phyloP scores from a whole-genome alignment of 92 coral and sea anemone species.

The Plumapathes pennacea region DNA sequence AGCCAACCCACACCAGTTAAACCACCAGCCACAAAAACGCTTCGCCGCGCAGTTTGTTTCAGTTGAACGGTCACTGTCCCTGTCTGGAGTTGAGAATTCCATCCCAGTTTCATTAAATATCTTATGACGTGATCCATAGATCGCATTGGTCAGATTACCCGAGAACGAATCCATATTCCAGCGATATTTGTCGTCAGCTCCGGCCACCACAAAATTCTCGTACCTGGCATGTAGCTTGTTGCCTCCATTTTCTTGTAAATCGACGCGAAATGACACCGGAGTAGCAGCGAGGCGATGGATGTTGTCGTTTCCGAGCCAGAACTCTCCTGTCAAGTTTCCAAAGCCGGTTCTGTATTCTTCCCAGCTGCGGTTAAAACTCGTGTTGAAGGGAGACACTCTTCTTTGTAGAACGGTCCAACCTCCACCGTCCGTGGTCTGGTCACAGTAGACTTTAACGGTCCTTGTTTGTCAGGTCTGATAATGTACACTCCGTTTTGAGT shows the following conservation, averaged over 20 bases:
- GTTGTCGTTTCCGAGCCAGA: conserved; percentile 34
- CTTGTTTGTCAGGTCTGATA: too few relatives aligned
- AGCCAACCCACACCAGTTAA: too few relatives aligned
- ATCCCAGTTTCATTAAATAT: conserved; percentile 25
- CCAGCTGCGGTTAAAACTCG: conserved; percentile 29
- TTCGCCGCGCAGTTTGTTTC: conserved; percentile 14
- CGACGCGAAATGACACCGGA: conserved; percentile 15
- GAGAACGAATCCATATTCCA: conserved; percentile 6
- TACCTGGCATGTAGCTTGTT: conserved; percentile 10
- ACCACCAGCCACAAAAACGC: conserved; percentile 69
- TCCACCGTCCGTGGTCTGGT: conserved; percentile 44
- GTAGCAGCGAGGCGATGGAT: conserved; percentile 21
- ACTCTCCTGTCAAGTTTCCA: conserved; percentile 9
- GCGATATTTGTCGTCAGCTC: conserved; percentile 20
- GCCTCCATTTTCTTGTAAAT: conserved; percentile 9
- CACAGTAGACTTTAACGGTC: conserved; percentile 43
- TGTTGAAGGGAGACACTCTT: conserved; percentile 8
- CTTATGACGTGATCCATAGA: conserved; percentile 6
- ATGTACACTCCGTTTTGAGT: too few relatives aligned
- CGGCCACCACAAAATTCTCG: conserved; percentile 21
- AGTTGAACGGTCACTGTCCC: conserved; percentile 29
- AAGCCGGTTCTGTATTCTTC: conserved; percentile 30
- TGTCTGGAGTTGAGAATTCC: conserved; percentile 46
- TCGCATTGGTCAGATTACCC: conserved; percentile 20
- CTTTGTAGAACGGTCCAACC: conserved; percentile 48